Base-by-base conservation (phyloP, 2,113 vertebrate genomes). In the Pardalotus punctatus region DNA sequence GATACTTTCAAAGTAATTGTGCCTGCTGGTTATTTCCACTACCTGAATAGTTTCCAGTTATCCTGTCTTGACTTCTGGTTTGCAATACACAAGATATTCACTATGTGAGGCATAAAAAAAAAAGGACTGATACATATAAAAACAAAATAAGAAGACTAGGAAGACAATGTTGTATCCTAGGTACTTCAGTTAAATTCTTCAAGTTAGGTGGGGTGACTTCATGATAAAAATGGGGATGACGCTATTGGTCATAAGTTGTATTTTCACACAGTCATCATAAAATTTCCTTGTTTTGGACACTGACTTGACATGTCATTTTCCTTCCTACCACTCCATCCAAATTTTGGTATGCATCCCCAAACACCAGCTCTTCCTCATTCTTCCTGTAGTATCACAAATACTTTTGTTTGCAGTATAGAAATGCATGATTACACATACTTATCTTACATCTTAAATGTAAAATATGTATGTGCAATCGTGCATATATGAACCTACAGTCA, bases 51-150 rank as follows among this genome's bases (percentile, higher is more conserved):
- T 64, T 93, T 86, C 28, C 31, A 40, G 10, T 36, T 67, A 36
- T 60, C 12, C 33, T 76, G 25, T 12, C 27, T 56, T 81, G 17
- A 70, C 6, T 54, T 80, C 29, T 77, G 10, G 2, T 25, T 80
- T 83, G 13, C 19, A 71, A 19, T 13, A 11, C 42, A 48, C 14
- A 74, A 86, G n/a, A 25, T 61, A 45, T 45, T 70, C 14, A 48
- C 5, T 11, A 5, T 21, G 2, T 61, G 4, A 74, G 19, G 22
- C 6, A 57, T 50, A 16, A 53, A 70, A 47, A 22, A 78, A 22
- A 78, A 45, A 15, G 1, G 7, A 9, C 6, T 65, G 12, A 12
- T 2, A 1, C 27, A 9, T 33, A n/a, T 6, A 11, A 43, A 82
- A 61, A 11, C 1, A 21, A 12, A 43, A 40, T 38, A n/a, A 66